Evolutionary conservation across 1,140 invertebrate species (phyloP), one percentile per base, ranked within the genome.

Genomic region (Dendrolimus punctatus): DNA sequence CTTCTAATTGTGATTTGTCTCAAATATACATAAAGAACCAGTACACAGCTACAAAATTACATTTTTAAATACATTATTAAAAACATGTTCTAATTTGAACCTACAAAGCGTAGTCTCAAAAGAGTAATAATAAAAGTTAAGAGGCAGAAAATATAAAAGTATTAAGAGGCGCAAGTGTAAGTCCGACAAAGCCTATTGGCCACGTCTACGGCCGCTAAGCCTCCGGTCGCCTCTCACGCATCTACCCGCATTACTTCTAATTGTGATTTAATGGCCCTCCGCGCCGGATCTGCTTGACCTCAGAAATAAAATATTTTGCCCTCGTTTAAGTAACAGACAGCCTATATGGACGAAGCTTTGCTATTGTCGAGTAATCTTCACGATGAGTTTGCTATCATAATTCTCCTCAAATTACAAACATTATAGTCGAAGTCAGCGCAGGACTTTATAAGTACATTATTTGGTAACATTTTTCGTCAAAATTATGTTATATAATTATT

Each of bases 211-310:
- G 51, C 43, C 64, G 53, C 63, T 76, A 80, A 78, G 75, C 77
- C 62, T 56, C 46, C 55, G 58, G 63, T 65, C 63, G 60, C 66
- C 72, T 68, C 68, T 69, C 78, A 83, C 80, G 80, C 80, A 83
- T 73, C 70, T 55, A 67, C 72, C 73, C 74, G 80, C 75, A 81
- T 84, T 84, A 84, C 70, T 70, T 72, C 76, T 84, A 84, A 84
- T 84, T 84, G 80, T 76, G 80, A 84, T 84, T 84, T 84, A 84
- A 84, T 78, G 77, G 74, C 64, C 53, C 57, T 66, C 64, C 64
- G 62, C 62, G 60, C 60, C 62, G 65, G 69, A 72, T 74, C 72
- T 65, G 55, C 64, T 73, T 69, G 70, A 79, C 78, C 66, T 74
- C 73, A 74, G 69, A 71, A 78, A 72, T 71, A 68, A 66, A 66